phyloP scores from a whole-genome alignment of 2,888 invertebrate species.

The Pharmacophagus antenor region DNA sequence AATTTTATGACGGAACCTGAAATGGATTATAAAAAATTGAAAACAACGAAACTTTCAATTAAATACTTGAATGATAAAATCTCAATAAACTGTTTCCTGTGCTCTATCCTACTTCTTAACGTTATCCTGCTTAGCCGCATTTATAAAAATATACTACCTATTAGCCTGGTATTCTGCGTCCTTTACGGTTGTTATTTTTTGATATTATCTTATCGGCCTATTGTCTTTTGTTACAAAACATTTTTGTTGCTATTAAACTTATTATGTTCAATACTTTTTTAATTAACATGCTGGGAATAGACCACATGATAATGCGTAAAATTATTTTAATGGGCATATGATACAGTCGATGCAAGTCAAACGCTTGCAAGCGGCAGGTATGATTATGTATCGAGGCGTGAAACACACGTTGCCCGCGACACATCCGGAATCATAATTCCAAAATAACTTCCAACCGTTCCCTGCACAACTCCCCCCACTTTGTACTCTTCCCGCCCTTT shows the following conservation, averaged over 20 bases:
- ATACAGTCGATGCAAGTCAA: conserved; percentile 58
- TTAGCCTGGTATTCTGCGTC: too few relatives aligned
- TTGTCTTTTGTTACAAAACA: too few relatives aligned
- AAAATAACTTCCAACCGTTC: conserved; percentile 75
- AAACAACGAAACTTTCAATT: neutral
- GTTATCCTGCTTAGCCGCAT: too few relatives aligned
- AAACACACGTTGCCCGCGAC: conserved; percentile 73
- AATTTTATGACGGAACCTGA: conserved; percentile 61
- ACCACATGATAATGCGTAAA: conserved; percentile 27
- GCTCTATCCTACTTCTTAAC: too few relatives aligned
- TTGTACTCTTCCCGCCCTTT: conserved; percentile 58
- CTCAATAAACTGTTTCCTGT: neutral
- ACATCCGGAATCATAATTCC: conserved; percentile 81
- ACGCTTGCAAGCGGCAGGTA: conserved; percentile 65
- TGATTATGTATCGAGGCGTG: conserved; percentile 75
- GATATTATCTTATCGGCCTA: too few relatives aligned
- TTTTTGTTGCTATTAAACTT: conserved; percentile 11
- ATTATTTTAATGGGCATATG: conserved; percentile 47
- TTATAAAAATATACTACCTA: too few relatives aligned
- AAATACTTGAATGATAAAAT: neutral
- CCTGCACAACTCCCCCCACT: conserved; percentile 44
- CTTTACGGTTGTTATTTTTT: too few relatives aligned
- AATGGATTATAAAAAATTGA: conserved; percentile 39
- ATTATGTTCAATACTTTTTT: conserved; percentile 21
- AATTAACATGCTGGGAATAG: conserved; percentile 14